Conservation (phyloP, 2,113 vertebrate species). For the Calypte anna region DNA sequence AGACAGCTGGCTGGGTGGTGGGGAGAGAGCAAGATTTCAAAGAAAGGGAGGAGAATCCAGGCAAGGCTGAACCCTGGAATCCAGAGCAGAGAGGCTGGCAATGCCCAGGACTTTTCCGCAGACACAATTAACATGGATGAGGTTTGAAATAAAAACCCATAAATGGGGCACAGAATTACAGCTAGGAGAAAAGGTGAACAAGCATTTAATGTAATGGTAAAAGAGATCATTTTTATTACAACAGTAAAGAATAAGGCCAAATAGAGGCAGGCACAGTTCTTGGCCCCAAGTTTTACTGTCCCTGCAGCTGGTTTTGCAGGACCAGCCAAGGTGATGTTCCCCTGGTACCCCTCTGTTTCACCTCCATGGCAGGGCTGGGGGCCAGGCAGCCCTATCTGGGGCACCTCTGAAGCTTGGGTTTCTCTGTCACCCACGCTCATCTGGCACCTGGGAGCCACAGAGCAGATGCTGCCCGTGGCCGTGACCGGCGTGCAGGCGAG, state of each 20-base stretch:
- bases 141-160: background rate
- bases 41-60: background rate
- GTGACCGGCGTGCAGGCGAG: background rate
- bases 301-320: background rate
- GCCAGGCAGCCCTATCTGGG: background rate
- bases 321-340: background rate
- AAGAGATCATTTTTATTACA: background rate
- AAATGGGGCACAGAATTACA: background rate
- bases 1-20: background rate
- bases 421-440: background rate
- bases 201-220: background rate
- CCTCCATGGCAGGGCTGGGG: background rate
- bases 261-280: background rate
- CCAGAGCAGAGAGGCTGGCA: background rate
- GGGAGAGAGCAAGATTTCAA: background rate
- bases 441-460: background rate
- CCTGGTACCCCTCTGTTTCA: accelerated
- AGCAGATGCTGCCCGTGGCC: conserved; percentile 14
- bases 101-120: background rate
- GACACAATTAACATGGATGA: background rate
- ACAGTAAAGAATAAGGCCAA: background rate
- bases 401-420: background rate
- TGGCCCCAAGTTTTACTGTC: background rate
- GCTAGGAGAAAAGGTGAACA: background rate
- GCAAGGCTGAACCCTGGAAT: background rate